Percentiles rank a stretch among this genome's conserved stretches.
Conservation (phyloP, 2,888 invertebrate genomes). For the Synergus itoensis region DNA sequence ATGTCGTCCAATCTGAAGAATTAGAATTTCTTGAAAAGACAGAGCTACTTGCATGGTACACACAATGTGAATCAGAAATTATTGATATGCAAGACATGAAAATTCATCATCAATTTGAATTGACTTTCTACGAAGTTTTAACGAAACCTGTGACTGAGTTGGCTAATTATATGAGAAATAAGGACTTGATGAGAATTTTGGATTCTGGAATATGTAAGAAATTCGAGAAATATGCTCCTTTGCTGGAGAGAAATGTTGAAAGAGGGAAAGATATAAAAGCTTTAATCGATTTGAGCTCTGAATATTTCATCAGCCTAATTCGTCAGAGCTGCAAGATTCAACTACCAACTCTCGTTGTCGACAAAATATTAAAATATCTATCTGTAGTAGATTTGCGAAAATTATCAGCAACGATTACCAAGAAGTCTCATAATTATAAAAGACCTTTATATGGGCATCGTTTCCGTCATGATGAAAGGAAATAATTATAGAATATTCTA, state of each 20-base stretch:
- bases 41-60: background rate
- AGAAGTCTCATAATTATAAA: background rate
- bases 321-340: background rate
- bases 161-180: background rate
- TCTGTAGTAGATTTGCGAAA: background rate
- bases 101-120: background rate
- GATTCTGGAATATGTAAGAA: background rate
- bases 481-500: background rate
- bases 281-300: background rate
- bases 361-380: background rate
- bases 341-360: background rate
- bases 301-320: background rate
- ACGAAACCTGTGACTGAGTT: background rate
- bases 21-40: background rate
- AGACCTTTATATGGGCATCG: background rate
- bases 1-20: background rate
- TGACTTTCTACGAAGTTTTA: conserved; percentile 5
- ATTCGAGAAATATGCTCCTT: background rate
- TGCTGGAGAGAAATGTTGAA: background rate
- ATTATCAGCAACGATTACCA: background rate
- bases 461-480: background rate
- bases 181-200: background rate
- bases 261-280: background rate
- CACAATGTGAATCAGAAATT: background rate
- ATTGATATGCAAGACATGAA: background rate